phyloP scores from a whole-genome alignment of 2,888 invertebrate genomes.

The Drosophila helvetica region DNA sequence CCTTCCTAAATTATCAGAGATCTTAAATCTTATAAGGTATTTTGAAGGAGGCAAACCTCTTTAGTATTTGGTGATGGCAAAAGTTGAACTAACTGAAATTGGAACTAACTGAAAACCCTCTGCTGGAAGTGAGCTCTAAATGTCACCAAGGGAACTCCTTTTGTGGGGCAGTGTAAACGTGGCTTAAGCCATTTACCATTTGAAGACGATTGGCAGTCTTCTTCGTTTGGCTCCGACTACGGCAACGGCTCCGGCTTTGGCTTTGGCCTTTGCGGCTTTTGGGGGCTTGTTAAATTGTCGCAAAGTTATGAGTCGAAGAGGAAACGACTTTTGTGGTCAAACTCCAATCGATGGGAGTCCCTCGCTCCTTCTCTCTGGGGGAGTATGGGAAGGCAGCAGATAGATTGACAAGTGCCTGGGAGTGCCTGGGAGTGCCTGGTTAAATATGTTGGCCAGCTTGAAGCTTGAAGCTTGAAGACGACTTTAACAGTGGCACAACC shows the following conservation, averaged over 20 bases:
- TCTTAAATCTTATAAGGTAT: too few relatives aligned
- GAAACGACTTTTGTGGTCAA: slow-evolving; percentile 30
- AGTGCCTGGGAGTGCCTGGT: background rate
- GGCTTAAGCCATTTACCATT: slow-evolving; percentile 3
- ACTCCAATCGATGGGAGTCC: background rate
- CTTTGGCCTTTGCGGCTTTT: slow-evolving; percentile 47
- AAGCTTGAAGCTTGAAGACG: slow-evolving; percentile 3
- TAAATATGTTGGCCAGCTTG: background rate
- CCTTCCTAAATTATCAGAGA: too few relatives aligned
- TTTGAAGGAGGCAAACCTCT: too few relatives aligned
- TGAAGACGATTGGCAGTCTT: slow-evolving; percentile 50
- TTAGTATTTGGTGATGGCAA: too few relatives aligned
- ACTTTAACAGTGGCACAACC: slow-evolving; percentile 8
- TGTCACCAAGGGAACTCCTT: background rate
- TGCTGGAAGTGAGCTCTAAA: too few relatives aligned
- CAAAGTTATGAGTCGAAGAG: slow-evolving; percentile 66
- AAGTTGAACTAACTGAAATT: too few relatives aligned
- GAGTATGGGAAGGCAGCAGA: too few relatives aligned
- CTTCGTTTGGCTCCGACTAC: slow-evolving; percentile 23
- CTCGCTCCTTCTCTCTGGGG: background rate
- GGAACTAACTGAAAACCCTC: background rate
- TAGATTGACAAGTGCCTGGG: background rate
- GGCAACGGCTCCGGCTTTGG: slow-evolving; percentile 9
- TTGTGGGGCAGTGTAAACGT: background rate
- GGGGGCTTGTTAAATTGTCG: slow-evolving; percentile 67